These are phyloP conservation scores for Sturmia bella DNA, from an alignment of 2,888 invertebrate species.

Conservation along the genomic window DNA sequence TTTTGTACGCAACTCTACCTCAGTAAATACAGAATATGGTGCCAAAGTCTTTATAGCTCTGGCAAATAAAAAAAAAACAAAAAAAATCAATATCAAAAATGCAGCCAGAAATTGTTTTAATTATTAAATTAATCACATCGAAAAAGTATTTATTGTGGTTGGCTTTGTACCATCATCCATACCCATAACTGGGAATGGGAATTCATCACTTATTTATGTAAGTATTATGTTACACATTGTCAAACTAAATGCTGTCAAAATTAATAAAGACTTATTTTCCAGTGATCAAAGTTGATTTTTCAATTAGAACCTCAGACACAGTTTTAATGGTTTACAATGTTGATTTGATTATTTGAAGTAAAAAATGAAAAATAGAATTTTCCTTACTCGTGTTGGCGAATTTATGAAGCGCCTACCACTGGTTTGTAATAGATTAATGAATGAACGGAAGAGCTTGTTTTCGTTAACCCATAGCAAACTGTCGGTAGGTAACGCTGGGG, in stretches of 20 bases:
- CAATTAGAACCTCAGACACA: background rate
- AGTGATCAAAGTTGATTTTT: background rate
- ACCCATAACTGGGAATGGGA: no score
- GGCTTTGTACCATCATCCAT: slow-evolving; percentile 11
- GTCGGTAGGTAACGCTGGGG: no score
- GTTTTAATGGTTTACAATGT: background rate
- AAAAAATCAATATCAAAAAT: slow-evolving; percentile 4
- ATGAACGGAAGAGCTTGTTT: no score
- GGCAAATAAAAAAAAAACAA: background rate
- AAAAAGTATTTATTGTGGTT: slow-evolving; percentile 17
- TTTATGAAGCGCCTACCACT: no score
- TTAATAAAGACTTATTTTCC: background rate
- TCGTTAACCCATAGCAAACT: no score
- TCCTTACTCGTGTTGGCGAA: no score
- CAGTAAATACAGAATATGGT: no score
- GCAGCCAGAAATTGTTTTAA: slow-evolving; percentile 10
- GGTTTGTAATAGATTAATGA: no score
- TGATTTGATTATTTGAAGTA: background rate
- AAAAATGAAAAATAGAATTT: no score
- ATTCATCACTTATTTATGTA: slow-evolving; percentile 13
- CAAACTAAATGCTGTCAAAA: background rate
- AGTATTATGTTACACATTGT: slow-evolving; percentile 2
- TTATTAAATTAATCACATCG: slow-evolving; percentile 26
- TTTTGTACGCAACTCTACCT: no score
- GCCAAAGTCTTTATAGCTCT: background rate